Evolutionary conservation across 2,797 vertebrate species (phyloP), one percentile per base, ranked within the genome.

Genomic region (Tauraco hartlaubi): DNA sequence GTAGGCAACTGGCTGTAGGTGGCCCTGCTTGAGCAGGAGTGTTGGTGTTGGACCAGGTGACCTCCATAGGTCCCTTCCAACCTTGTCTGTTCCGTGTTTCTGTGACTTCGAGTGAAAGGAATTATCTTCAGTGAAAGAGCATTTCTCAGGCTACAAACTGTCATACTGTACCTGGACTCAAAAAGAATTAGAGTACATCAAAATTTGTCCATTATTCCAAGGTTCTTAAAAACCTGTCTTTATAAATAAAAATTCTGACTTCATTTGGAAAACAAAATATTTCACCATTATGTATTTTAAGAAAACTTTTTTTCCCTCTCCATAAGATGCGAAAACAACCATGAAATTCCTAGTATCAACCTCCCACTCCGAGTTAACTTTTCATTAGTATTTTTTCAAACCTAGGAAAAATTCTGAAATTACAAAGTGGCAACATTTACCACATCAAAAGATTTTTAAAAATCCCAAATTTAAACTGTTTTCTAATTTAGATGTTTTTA

Each of bases 401-500:
- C 14, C 6, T 55, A 72, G 35, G 6, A 94, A 64, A 75, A 79
- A 51, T 12, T 58, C 31, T 66, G 71, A 77, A 89, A 59, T 84
- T 75, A 62, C 22, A 59, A 75, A 92, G 7, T 4, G 3, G 7
- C n/a, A 94, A 81, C n/a, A 35, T 63, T 79, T 67, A 76, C 37
- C 18, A 56, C 28, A 11, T 56, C 25, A 89, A 84, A 91, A 72
- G 17, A 74, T 67, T 78, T 72, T 4, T 0, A 33, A 84, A 93
- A 75, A 22, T 43, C 37, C 23, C 9, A 39, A 67, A 51, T 13
- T 91, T 77, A 37, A 67, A 54, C 7, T 62, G 25, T 73, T 19
- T 76, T 91, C 63, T 89, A 87, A 84, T 93, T 88, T 74, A 85
- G 41, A 84, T 79, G 63, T 48, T 90, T 85, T 89, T 93, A 85